Base-by-base conservation (phyloP, 2,888 invertebrate genomes). In the Cataglyphis albicans region DNA sequence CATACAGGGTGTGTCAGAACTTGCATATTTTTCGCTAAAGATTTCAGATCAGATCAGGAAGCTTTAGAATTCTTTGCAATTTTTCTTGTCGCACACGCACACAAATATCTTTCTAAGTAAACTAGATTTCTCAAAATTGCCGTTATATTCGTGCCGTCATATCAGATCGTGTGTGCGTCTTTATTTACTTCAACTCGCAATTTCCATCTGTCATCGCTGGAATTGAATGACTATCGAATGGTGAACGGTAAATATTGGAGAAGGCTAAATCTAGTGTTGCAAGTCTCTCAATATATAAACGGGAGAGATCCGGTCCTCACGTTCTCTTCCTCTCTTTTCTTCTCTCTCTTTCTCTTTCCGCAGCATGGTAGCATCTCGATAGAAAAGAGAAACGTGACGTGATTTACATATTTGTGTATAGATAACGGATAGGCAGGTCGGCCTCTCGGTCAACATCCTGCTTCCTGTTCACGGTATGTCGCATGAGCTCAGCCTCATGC, bases 361-460 rank as follows among this genome's bases (percentile, higher is more conserved):
- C 57, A 29, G 29, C 70, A n/a, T 21, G 52, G 38, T 67, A 74
- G 44, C 44, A 61, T 32, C 21, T 78, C 74, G 80, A 61, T 61
- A 63, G 80, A 81, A n/a, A 52, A n/a, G 52, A 85, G 67, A 74
- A 87, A 84, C 87, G 86, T 86, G 85, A 87, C 82, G 84, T 86
- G 87, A 87, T 87, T 87, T 87, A 87, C 85, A 87, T 85, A 84
- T 73, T 68, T 82, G 67, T 81, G 73, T 72, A 68, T 68, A 86
- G 82, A 70, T 68, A 81, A 80, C 74, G 44, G 81, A 68, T 59
- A 78, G 38, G n/a, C 74, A 73, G 81, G 81, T 68, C 75, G 81
- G 81, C 73, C 75, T 74, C 72, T 82, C 80, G 81, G 85, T 87
- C 87, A 88, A 88, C 88, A 88, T 88, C 88, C 88, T 88, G 88